Base-by-base conservation (phyloP, 2,888 invertebrate genomes). In the Meiosimyza platycephala region DNA sequence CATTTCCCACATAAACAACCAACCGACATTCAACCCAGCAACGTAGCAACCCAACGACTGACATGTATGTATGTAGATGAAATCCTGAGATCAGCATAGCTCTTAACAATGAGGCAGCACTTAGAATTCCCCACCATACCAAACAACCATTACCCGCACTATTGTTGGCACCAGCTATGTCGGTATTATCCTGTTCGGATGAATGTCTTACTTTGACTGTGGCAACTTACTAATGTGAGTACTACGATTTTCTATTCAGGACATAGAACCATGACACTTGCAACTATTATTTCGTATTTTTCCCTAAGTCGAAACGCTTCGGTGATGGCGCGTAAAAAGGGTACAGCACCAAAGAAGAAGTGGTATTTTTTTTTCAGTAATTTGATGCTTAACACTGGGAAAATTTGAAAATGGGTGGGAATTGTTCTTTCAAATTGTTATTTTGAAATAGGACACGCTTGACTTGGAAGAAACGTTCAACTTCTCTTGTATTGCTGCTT, bases 221-320 rank as follows among this genome's bases (percentile, higher is more conserved):
- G 40, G 40, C 40, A 40, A 40, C 9, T 40, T 40, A 40, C 40
- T 40, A 40, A 40, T 40, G 40, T 40, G 9, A 40, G 40, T 40
- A 9, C 40, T 6, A 63, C 18, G 40, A 47, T 62, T 33, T 40
- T 48, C 48, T 48, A 47, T 63, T 63, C 47, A 50, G 18, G 18
- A 47, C 18, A n/a, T 48, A 62, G 47, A 63, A 47, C 63, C 63
- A 48, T 47, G 47, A 63, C 63, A 63, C 63, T 63, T 48, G 48
- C 16, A 63, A 63, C 48, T 63, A 63, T 18, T 63, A 63, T 63
- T 63, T 63, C 40, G 40, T 40, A 40, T 40, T 40, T 40, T 40
- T 40, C 9, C 1, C 40, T 40, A 9, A 9, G 40, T 9, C 9
- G 40, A 9, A 40, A 9, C 40, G 40, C 40, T 40, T 9, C 40